Evolutionary conservation across 2,113 vertebrate species (phyloP).

Genomic region (Oreocharis arfaki): DNA sequence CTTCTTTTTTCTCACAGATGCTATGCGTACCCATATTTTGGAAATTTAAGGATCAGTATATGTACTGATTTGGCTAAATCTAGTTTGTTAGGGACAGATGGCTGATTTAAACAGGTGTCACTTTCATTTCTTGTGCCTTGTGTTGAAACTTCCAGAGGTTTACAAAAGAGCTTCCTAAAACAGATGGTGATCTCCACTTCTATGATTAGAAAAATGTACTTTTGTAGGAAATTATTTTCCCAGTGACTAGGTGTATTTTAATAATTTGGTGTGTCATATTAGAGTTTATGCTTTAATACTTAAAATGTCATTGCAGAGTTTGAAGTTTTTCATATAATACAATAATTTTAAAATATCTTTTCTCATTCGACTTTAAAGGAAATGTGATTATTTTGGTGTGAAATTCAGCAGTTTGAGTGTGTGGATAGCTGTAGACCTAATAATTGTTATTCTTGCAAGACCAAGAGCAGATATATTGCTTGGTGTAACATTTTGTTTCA

Average conservation of each 20-base stretch:
- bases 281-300: background rate
- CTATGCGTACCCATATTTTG: slow-evolving; percentile 45
- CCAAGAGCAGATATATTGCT: background rate
- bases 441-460: background rate
- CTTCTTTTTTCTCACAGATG: slow-evolving; percentile 36
- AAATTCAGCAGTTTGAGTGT: background rate
- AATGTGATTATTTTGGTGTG: background rate
- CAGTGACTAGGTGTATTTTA: background rate
- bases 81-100: slow-evolving; percentile 72
- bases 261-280: background rate
- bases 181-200: slow-evolving; percentile 68
- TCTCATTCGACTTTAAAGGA: background rate
- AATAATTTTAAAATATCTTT: background rate
- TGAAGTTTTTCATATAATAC: background rate
- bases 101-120: slow-evolving; percentile 77
- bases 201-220: slow-evolving; percentile 47
- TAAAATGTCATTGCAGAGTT: background rate
- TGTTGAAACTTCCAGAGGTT: slow-evolving; percentile 69
- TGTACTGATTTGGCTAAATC: slow-evolving; percentile 43
- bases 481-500: background rate
- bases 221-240: slow-evolving; percentile 62
- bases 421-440: background rate
- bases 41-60: slow-evolving; percentile 41
- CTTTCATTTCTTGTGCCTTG: slow-evolving; percentile 69
- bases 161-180: slow-evolving; percentile 68